Percentiles rank a stretch among this genome's conserved stretches.
Conservation (phyloP, 1,140 invertebrate genomes). For the Bombus difficillimus region DNA sequence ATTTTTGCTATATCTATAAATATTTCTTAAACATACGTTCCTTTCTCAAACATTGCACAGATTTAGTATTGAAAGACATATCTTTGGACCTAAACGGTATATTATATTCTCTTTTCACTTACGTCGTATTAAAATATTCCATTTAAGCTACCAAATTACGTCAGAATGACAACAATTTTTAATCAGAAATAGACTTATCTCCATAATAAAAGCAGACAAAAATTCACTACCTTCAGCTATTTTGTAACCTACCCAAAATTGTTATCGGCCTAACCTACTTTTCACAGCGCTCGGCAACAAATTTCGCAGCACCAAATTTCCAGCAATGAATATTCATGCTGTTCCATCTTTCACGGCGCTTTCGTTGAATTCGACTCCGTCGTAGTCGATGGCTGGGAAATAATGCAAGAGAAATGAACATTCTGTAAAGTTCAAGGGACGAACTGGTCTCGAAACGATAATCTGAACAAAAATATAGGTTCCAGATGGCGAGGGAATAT, state of each 20-base stretch:
- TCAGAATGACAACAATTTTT: no score
- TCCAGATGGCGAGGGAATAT: background rate
- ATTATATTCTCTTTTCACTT: no score
- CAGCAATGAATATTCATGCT: background rate
- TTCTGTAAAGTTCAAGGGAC: background rate
- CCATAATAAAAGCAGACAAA: no score
- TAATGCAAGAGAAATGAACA: background rate
- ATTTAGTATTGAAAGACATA: no score
- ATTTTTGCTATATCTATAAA: no score
- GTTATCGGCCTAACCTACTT: background rate
- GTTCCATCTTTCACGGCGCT: background rate
- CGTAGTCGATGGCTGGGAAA: background rate
- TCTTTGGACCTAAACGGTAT: no score
- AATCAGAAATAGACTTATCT: no score
- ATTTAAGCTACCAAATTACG: no score
- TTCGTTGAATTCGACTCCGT: background rate
- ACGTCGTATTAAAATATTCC: no score
- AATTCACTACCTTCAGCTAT: background rate
- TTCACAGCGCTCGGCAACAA: background rate
- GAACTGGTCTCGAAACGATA: background rate
- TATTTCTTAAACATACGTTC: no score
- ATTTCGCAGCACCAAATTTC: background rate
- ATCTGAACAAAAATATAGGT: background rate
- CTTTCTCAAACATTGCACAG: no score
- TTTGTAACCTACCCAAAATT: background rate